These are phyloP conservation scores for Pseudochromis fuscus DNA, from an alignment of 2,797 vertebrate genomes.

Conservation along the genomic window DNA sequence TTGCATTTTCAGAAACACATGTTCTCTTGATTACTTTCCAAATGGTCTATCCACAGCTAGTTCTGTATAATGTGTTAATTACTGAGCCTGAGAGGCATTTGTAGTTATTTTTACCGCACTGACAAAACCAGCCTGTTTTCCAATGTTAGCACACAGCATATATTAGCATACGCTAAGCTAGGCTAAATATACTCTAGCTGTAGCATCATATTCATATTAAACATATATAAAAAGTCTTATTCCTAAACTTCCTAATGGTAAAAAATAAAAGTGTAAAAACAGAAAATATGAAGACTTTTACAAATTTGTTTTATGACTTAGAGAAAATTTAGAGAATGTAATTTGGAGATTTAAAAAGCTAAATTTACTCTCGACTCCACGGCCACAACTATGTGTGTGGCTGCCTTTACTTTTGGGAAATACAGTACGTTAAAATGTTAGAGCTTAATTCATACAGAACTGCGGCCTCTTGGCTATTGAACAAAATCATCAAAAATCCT, in stretches of 20 bases:
- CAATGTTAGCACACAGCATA: too few species aligned
- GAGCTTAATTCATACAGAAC: conserved; percentile 8
- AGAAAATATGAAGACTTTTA: not conserved
- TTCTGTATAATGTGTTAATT: too few species aligned
- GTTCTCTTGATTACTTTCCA: too few species aligned
- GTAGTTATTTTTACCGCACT: too few species aligned
- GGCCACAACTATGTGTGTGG: not conserved
- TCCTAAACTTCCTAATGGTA: not conserved
- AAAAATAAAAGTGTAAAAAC: not conserved
- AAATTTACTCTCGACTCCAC: not conserved
- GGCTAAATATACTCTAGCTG: not conserved
- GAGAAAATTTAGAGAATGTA: not conserved
- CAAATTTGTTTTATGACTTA: not conserved
- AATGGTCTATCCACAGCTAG: too few species aligned
- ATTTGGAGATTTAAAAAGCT: not conserved
- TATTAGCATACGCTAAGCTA: not conserved
- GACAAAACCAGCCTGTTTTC: too few species aligned
- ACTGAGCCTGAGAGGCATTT: too few species aligned
- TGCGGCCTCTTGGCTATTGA: conserved; percentile 25
- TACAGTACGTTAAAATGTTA: conserved; percentile 21
- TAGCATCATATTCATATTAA: too few species aligned
- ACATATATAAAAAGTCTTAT: not conserved
- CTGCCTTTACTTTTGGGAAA: not conserved
- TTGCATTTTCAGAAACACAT: too few species aligned
- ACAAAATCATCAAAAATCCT: conserved; percentile 21